Evolutionary conservation across 2,113 vertebrate genomes (phyloP).

Genomic region (Channa maculata): DNA sequence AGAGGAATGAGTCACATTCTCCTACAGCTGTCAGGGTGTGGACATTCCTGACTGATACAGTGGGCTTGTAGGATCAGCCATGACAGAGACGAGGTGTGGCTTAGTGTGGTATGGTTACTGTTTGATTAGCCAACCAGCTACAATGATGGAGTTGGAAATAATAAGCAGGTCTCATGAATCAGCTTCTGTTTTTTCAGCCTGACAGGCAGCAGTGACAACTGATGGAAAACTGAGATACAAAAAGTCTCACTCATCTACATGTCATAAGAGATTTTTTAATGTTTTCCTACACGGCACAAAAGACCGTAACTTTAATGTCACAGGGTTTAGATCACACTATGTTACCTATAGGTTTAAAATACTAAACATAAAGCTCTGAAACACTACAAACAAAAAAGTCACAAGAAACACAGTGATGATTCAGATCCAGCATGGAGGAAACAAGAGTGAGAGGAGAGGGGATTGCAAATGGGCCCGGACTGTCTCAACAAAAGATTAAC

Average conservation of each 20-base stretch:
- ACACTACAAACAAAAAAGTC: background rate
- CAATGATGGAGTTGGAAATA: constrained; percentile 42
- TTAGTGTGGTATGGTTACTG: constrained; percentile 23
- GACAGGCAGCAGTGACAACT: background rate
- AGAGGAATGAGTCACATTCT: constrained; percentile 66
- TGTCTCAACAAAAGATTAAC: constrained; percentile 63
- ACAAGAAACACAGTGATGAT: constrained; percentile 6
- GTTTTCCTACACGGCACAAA: constrained; percentile 10
- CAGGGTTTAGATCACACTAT: background rate
- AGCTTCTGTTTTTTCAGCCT: constrained; percentile 33
- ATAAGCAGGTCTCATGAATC: constrained; percentile 38
- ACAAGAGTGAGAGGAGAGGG: constrained; percentile 10
- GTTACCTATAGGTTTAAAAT: too few species aligned
- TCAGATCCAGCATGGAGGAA: constrained; percentile 1
- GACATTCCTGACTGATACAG: constrained; percentile 65
- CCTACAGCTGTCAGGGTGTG: constrained; percentile 74
- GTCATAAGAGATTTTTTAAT: constrained; percentile 7
- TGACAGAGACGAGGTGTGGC: constrained; percentile 25
- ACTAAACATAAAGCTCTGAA: too few species aligned
- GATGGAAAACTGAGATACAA: constrained; percentile 19
- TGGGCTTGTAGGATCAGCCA: constrained; percentile 55
- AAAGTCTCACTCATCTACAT: background rate
- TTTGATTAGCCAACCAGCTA: constrained; percentile 36
- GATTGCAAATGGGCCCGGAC: constrained; percentile 33
- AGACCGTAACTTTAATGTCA: background rate